Conservation (phyloP, 2,797 vertebrate genomes). For the Syngnathus acus region DNA sequence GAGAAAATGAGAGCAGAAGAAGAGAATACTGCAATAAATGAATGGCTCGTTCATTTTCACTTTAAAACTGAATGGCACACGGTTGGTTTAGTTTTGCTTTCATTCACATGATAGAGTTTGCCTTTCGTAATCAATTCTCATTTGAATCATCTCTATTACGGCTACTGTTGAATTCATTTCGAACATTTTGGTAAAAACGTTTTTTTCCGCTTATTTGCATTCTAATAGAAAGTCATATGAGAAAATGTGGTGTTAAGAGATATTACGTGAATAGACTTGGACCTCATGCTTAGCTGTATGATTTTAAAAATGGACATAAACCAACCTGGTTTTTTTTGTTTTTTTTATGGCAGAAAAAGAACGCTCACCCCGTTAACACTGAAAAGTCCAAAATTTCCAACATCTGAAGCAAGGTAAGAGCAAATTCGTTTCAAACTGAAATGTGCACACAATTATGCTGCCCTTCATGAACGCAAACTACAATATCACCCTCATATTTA, state of each 20-base stretch:
- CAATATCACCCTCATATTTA: no score
- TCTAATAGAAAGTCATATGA: neutral
- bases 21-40: constrained; percentile 23
- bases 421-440: no score
- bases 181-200: neutral
- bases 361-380: neutral
- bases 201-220: neutral
- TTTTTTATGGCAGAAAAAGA: no score
- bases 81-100: constrained; percentile 1
- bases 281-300: neutral
- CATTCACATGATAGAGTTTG: neutral
- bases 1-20: constrained; percentile 8
- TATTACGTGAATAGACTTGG: neutral
- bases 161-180: constrained; percentile 12
- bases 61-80: constrained; percentile 16
- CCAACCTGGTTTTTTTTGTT: neutral
- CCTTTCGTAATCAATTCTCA: neutral
- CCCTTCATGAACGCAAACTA: no score
- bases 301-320: neutral
- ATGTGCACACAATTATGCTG: no score
- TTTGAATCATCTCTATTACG: constrained; percentile 5
- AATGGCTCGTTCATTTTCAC: constrained; percentile 7
- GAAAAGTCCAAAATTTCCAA: neutral
- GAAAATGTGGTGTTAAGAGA: neutral
- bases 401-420: no score